These are phyloP conservation scores for Eilema sororculum DNA, from an alignment of 2,888 invertebrate species.

Conservation along the genomic window DNA sequence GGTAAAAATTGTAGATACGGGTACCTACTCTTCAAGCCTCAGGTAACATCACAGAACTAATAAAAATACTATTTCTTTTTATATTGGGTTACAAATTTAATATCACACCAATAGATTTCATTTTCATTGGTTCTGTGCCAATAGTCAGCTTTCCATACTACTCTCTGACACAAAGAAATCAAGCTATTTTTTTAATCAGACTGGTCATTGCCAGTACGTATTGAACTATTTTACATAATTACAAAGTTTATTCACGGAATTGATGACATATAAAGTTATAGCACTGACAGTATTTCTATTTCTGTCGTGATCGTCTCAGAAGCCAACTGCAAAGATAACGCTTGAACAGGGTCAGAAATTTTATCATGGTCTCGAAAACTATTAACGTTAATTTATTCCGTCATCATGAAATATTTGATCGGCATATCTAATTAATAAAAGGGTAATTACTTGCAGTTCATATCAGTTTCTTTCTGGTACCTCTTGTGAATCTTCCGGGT, in stretches of 20 bases:
- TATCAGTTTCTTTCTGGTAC: not conserved
- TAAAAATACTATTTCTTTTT: too few species aligned
- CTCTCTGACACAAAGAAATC: not conserved
- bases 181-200: not conserved
- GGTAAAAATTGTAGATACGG: too few species aligned
- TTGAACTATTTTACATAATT: not conserved
- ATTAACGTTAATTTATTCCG: constrained; percentile 37
- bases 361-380: constrained; percentile 38
- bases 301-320: constrained; percentile 40
- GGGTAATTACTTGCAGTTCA: not conserved
- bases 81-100: not conserved
- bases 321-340: constrained; percentile 36
- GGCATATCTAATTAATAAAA: not conserved
- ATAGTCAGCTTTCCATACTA: too few species aligned
- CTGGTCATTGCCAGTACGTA: too few species aligned
- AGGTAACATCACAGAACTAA: too few species aligned
- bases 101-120: not conserved
- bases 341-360: constrained; percentile 38
- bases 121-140: too few species aligned
- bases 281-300: constrained; percentile 35
- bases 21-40: too few species aligned
- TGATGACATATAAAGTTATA: constrained; percentile 5
- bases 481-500: not conserved
- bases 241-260: not conserved
- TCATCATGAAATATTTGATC: constrained; percentile 11